These are phyloP conservation scores for Cyclopterus lumpus DNA, from an alignment of 2,797 vertebrate species.

Conservation along the genomic window DNA sequence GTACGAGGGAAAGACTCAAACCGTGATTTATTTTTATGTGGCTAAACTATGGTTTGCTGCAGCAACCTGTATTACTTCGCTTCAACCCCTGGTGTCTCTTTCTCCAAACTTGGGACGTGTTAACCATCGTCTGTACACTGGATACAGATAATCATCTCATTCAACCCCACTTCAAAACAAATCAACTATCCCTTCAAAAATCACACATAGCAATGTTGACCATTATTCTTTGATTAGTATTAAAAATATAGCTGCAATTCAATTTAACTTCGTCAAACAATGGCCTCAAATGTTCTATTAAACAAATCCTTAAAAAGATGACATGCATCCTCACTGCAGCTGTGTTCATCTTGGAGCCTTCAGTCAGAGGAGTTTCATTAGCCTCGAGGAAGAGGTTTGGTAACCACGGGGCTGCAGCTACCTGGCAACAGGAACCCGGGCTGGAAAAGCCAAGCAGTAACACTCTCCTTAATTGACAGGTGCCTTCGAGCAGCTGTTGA, in stretches of 20 bases:
- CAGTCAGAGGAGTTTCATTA: background rate
- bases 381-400: slow-evolving; percentile 4
- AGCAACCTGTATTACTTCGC: too few species aligned
- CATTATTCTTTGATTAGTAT: background rate
- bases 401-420: slow-evolving; percentile 12
- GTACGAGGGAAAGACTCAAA: background rate
- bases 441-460: slow-evolving; percentile 14
- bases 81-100: too few species aligned
- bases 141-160: too few species aligned
- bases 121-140: too few species aligned
- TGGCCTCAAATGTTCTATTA: background rate
- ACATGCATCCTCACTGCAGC: background rate
- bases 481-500: slow-evolving; percentile 21
- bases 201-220: too few species aligned
- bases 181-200: background rate
- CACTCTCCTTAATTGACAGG: slow-evolving; percentile 27
- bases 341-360: background rate
- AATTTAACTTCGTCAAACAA: background rate
- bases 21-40: too few species aligned
- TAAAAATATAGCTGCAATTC: background rate
- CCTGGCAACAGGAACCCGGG: slow-evolving; percentile 5
- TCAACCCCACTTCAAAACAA: too few species aligned
- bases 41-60: too few species aligned
- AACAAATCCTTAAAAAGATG: background rate
- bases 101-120: too few species aligned